These are phyloP conservation scores for Lamellibrachia luymesi DNA, from an alignment of 1,140 invertebrate genomes.

Conservation along the genomic window DNA sequence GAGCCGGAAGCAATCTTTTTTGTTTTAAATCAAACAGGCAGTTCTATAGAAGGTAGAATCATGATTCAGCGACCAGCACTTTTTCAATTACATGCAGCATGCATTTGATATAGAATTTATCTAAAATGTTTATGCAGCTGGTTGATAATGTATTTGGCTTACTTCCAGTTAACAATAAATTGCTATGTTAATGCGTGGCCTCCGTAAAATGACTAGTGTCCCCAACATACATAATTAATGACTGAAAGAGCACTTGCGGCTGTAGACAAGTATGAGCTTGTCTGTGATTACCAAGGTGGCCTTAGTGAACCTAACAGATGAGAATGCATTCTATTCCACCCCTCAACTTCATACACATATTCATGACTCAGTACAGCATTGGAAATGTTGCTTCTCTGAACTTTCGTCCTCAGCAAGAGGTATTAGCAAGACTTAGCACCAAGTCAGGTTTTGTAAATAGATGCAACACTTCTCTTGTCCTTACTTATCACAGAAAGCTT, in stretches of 20 bases:
- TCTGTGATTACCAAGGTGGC: background rate
- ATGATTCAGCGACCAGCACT: background rate
- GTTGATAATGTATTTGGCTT: background rate
- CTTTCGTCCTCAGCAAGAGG: background rate
- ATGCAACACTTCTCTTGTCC: background rate
- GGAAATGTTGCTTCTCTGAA: background rate
- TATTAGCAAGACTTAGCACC: background rate
- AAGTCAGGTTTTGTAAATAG: background rate
- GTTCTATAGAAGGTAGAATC: background rate
- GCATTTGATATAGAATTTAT: background rate
- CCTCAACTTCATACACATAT: no score
- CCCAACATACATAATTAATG: background rate
- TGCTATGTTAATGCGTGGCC: background rate
- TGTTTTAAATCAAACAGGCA: no score
- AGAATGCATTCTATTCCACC: no score
- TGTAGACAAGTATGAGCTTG: background rate
- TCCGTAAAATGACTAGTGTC: background rate
- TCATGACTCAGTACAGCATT: no score
- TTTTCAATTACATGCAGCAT: background rate
- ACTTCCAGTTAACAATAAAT: background rate
- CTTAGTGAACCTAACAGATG: background rate
- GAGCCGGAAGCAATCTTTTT: no score
- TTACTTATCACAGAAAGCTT: no score
- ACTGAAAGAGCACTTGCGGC: background rate
- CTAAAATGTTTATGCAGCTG: background rate